Conservation (phyloP, 1,140 invertebrate species). For the Heliothis subflexa region DNA sequence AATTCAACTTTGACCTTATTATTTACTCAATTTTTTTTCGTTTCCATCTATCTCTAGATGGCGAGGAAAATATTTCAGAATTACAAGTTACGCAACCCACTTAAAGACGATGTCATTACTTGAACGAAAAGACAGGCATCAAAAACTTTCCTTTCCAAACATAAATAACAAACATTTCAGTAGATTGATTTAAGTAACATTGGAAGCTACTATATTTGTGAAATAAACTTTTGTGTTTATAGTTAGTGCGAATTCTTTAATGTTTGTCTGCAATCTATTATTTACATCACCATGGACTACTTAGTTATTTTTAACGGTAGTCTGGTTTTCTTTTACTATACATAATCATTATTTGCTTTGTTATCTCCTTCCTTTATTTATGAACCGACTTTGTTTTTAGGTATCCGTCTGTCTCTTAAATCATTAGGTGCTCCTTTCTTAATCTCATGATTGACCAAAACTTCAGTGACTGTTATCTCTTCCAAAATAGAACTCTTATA, state of each 20-base stretch:
- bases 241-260: constrained; percentile 2
- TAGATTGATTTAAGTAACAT: constrained; percentile 1
- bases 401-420: too few species aligned
- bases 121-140: neutral
- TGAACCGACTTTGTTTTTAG: neutral
- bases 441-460: too few species aligned
- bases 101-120: neutral
- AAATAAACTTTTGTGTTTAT: constrained; percentile 8
- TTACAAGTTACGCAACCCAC: neutral
- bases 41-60: too few species aligned
- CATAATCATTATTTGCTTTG: neutral
- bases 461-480: too few species aligned
- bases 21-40: too few species aligned
- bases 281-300: neutral
- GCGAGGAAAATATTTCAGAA: too few species aligned
- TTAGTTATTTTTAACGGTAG: neutral
- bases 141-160: constrained; percentile 4
- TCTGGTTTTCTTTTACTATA: neutral
- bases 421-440: too few species aligned
- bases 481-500: too few species aligned
- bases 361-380: neutral
- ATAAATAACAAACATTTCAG: neutral
- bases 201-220: neutral
- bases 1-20: too few species aligned
- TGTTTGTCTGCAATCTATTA: neutral